Percentiles rank a stretch among this genome's conserved stretches.
Evolutionary conservation across 2,888 invertebrate genomes (phyloP).

Genomic region (Coleophora flavipennella): DNA sequence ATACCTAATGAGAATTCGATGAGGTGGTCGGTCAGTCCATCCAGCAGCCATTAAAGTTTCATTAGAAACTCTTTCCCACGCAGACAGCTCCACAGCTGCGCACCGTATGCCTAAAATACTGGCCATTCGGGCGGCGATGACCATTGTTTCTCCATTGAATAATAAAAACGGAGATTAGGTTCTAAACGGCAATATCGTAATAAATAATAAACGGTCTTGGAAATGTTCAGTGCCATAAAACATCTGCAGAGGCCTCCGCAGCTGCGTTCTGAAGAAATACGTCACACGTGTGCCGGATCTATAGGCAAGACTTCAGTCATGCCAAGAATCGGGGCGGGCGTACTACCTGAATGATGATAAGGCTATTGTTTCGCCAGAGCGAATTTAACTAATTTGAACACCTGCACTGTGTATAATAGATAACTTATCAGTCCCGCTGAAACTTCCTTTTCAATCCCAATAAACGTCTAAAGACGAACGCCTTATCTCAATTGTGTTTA

Average conservation of each 20-base stretch:
- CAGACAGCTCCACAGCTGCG: conserved; percentile 45
- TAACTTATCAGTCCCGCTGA: conserved; percentile 11
- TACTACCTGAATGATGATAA: conserved; percentile 50
- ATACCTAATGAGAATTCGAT: no score
- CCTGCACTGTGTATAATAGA: conserved; percentile 34
- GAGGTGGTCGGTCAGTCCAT: no score
- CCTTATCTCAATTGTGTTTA: background rate
- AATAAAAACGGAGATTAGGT: conserved; percentile 68
- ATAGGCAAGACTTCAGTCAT: conserved; percentile 32
- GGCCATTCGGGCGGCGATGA: conserved; percentile 35
- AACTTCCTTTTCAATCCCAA: conserved; percentile 14
- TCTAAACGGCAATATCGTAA: conserved; percentile 68
- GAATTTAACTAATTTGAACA: conserved; percentile 31
- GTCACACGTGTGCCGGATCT: conserved; percentile 59
- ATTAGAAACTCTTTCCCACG: conserved; percentile 46
- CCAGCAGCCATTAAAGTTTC: background rate
- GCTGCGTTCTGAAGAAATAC: conserved; percentile 63
- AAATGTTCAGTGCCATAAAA: conserved; percentile 68
- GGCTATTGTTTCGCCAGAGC: conserved; percentile 7
- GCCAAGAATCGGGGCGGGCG: conserved; percentile 12
- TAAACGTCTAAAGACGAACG: background rate
- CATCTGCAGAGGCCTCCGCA: conserved; percentile 65
- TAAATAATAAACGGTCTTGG: conserved; percentile 68
- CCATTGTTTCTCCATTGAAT: conserved; percentile 61
- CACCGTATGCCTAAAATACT: conserved; percentile 62